Percentiles rank a stretch among this genome's conserved stretches.
Conservation (phyloP, 2,797 vertebrate genomes). For the Pelochelys cantorii region DNA sequence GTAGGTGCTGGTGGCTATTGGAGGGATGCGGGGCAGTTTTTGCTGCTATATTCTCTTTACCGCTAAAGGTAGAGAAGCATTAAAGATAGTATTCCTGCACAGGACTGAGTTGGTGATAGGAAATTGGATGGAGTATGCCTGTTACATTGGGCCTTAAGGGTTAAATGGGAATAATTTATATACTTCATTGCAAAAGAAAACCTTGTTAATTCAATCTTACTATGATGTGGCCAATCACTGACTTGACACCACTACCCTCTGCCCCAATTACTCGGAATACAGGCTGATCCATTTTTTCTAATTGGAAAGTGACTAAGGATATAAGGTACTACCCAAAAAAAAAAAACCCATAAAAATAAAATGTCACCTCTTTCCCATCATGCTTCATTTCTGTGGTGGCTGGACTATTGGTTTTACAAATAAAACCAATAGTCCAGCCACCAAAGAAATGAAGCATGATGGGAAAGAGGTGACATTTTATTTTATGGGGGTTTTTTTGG, state of each 20-base stretch:
- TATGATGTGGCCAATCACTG: background rate
- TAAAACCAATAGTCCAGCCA: accelerated
- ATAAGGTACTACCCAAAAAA: background rate
- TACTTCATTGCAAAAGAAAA: background rate
- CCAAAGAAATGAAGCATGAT: background rate
- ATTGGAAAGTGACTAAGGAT: background rate
- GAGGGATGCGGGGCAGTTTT: too few species aligned
- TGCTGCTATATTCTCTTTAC: too few species aligned
- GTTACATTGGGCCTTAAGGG: background rate
- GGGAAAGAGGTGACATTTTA: accelerated
- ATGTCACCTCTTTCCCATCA: accelerated
- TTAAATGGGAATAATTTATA: background rate
- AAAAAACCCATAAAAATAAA: background rate
- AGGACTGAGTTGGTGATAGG: too few species aligned
- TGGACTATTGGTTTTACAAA: accelerated
- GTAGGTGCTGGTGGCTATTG: too few species aligned
- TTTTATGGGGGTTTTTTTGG: background rate
- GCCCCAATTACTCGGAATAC: background rate
- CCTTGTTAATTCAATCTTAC: background rate
- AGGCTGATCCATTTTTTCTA: accelerated
- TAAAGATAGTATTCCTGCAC: background rate
- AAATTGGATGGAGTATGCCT: too few species aligned
- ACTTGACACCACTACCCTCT: background rate
- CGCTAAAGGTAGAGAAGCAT: background rate
- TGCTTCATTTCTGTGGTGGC: background rate